Conservation (phyloP, 2,888 invertebrate species). For the Drosophila yooni region DNA sequence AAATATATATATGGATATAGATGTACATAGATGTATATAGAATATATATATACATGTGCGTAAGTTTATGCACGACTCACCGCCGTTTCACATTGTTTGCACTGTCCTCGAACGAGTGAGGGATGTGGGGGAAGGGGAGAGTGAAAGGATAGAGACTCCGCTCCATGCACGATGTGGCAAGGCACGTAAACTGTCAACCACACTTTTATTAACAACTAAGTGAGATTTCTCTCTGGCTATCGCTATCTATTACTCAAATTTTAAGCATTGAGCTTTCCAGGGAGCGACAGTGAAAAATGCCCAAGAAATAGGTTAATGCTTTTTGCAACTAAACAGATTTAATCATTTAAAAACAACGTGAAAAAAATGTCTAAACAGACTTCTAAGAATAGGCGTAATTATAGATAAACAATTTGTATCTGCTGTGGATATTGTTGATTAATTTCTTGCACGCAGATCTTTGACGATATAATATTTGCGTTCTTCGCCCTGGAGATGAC, state of each 20-base stretch:
- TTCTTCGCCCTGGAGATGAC: slow-evolving; percentile 99
- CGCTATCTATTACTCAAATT: neutral
- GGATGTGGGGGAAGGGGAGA: neutral
- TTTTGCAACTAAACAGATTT: neutral
- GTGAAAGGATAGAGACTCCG: neutral
- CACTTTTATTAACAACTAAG: slow-evolving; percentile 26
- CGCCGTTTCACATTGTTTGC: slow-evolving; percentile 25
- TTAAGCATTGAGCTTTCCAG: neutral
- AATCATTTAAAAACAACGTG: neutral
- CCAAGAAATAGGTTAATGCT: neutral
- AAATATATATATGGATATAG: neutral
- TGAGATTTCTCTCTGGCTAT: slow-evolving; percentile 8
- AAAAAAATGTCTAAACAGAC: neutral
- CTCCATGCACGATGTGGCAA: slow-evolving; percentile 29
- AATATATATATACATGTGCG: slow-evolving; percentile 5
- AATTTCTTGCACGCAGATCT: slow-evolving; percentile 88
- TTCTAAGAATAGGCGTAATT: neutral
- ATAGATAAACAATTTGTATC: neutral
- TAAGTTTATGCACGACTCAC: slow-evolving; percentile 1
- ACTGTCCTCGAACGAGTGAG: neutral
- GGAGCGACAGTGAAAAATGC: neutral
- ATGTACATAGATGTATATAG: neutral
- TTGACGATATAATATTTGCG: slow-evolving; percentile 99
- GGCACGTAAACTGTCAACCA: slow-evolving; percentile 46
- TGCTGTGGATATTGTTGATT: neutral